Evolutionary conservation across 2,888 invertebrate genomes (phyloP), one percentile per base, ranked within the genome.

Genomic region (Spilarctia lutea): DNA sequence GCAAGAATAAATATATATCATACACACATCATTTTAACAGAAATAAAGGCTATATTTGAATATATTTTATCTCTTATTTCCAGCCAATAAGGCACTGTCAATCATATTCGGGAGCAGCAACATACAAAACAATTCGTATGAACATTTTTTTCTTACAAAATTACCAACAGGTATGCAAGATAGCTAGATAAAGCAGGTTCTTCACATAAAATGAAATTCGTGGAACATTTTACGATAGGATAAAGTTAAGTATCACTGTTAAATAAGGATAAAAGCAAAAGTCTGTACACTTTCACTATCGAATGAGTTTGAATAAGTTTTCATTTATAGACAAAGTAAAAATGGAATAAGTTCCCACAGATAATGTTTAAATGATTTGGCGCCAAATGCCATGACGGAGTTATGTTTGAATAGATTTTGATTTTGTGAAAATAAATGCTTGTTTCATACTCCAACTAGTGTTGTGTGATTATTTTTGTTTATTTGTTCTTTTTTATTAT

Each of bases 141-240:
- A 39, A 66, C 42, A 45, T 18, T 42, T 66, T 67, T 67, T 67
- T n/a, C 42, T n/a, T 42, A 27, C 1, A n/a, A 27, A 18, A 42
- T 67, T 45, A 67, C 42, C 27, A 42, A 45, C 45, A 10, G 67
- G 67, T 45, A 30, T 45, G 67, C 45, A 45, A 68, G 67, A 45
- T 68, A 42, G 42, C 20, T 45, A 68, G 67, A 68, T 45, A 11
- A 45, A 18, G 42, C 27, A 67, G 27, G 67, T 30, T n/a, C 45
- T 27, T 4, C 20, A 10, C 45, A 68, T 68, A 68, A 30, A 68
- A 68, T 68, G 67, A 68, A 68, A 68, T 45, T 68, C 45, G 27
- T 30, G 10, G 27, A 30, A 68, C 10, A 67, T 67, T 27, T 42
- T 42, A 18, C n/a, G 27, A 30, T 8, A 8, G 1, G 20, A n/a